A percentile compares a stretch with the other conserved stretches of the same genome.
Evolutionary conservation across 2,113 vertebrate species (phyloP).

Genomic region (Tupaia chinensis): DNA sequence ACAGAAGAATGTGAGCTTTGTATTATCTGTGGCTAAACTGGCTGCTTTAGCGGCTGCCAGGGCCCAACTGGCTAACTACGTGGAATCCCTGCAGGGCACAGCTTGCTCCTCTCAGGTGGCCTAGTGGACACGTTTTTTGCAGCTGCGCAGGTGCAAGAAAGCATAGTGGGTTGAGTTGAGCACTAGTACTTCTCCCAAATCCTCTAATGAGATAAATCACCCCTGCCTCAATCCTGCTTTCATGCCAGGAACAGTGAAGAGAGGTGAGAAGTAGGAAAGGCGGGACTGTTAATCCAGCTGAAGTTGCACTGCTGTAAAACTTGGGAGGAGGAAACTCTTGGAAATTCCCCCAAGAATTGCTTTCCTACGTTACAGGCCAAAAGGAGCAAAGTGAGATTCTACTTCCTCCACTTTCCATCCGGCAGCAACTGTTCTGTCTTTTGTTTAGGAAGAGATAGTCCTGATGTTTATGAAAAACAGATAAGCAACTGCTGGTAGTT

Average conservation of each 20-base stretch:
- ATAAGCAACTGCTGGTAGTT: constrained; percentile 72
- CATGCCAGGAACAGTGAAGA: not conserved
- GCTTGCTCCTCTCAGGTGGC: too few species aligned
- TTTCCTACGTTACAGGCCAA: not conserved
- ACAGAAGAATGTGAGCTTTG: not conserved
- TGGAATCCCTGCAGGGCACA: not conserved
- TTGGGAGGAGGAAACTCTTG: not conserved
- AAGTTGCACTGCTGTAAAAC: not conserved
- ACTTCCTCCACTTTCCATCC: not conserved
- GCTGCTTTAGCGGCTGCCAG: not conserved
- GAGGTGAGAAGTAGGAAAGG: not conserved
- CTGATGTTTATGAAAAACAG: constrained; percentile 74
- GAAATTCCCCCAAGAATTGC: not conserved
- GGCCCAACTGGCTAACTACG: not conserved
- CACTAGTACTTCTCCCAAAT: not conserved
- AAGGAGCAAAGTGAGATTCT: not conserved
- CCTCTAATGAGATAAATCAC: not conserved
- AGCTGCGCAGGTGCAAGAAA: too few species aligned
- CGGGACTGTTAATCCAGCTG: too few species aligned
- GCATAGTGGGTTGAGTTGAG: not conserved
- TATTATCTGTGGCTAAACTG: not conserved
- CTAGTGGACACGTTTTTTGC: too few species aligned
- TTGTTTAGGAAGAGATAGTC: constrained; percentile 14
- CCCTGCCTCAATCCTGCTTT: too few species aligned
- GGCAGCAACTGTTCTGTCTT: not conserved